These are phyloP conservation scores for Sebastes diploproa DNA, from an alignment of 2,797 vertebrate genomes.

Conservation along the genomic window DNA sequence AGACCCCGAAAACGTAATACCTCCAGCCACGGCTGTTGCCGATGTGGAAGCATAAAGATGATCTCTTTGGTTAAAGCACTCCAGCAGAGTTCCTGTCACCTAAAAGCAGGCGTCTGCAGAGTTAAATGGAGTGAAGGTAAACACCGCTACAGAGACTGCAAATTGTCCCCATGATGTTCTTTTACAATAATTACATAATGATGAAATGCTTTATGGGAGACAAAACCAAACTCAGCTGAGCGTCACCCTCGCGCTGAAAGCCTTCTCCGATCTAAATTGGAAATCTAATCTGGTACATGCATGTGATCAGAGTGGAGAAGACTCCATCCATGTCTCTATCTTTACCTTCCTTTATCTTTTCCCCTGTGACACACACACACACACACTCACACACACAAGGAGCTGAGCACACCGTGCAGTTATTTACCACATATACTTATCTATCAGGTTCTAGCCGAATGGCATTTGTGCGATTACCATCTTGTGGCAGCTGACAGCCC, in stretches of 20 bases:
- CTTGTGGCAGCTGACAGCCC: slow-evolving; percentile 53
- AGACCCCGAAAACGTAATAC: too few relatives aligned
- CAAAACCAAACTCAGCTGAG: slow-evolving; percentile 1
- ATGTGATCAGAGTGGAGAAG: slow-evolving; percentile 19
- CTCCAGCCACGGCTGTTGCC: too few relatives aligned
- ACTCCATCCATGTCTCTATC: not conserved
- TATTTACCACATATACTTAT: slow-evolving; percentile 48
- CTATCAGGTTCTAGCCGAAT: slow-evolving; percentile 37
- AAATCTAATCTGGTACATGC: slow-evolving; percentile 36
- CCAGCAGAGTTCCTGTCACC: not conserved
- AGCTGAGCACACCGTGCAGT: not conserved
- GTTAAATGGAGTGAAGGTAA: not conserved
- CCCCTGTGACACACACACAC: not conserved
- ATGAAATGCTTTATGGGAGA: slow-evolving; percentile 23
- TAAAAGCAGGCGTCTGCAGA: not conserved
- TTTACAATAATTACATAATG: slow-evolving; percentile 18
- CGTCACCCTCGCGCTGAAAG: not conserved
- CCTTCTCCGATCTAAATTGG: slow-evolving; percentile 27
- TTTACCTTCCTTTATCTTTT: slow-evolving; percentile 16
- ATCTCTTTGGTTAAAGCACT: not conserved
- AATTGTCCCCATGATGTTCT: not conserved
- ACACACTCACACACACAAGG: not conserved
- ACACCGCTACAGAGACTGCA: not conserved
- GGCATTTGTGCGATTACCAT: slow-evolving; percentile 59
- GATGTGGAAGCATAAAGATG: not conserved